Conservation (phyloP, 2,888 invertebrate species). For the Dicycla oo region DNA sequence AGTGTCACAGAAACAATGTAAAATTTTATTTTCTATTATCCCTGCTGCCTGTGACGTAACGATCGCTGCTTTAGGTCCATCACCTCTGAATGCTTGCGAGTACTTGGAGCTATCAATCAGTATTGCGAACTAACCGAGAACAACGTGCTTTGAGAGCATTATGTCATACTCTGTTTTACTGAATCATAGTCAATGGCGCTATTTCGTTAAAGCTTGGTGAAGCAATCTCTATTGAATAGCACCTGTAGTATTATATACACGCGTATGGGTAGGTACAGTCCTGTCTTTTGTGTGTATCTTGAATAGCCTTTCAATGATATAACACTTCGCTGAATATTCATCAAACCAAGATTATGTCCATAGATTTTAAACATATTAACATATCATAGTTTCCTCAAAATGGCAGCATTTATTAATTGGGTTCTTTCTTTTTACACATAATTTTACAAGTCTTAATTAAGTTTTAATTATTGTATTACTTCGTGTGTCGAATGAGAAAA, state of each 20-base stretch:
- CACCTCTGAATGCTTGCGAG: conserved; percentile 63
- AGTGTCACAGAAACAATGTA: conserved; percentile 75
- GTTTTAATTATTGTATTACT: conserved; percentile 74
- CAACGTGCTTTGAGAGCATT: conserved; percentile 61
- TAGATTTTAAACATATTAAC: not conserved
- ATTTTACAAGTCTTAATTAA: conserved; percentile 68
- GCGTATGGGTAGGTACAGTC: too few species aligned
- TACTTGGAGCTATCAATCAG: conserved; percentile 73
- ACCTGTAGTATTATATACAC: conserved; percentile 19
- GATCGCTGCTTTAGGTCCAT: conserved; percentile 73
- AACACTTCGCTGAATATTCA: conserved; percentile 32
- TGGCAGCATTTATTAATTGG: conserved; percentile 10
- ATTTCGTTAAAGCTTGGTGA: conserved; percentile 22
- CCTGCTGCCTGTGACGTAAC: conserved; percentile 64
- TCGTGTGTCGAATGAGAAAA: conserved; percentile 69
- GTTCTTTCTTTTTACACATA: conserved; percentile 36
- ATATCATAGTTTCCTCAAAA: not conserved
- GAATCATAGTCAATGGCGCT: conserved; percentile 19
- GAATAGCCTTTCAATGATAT: conserved; percentile 30
- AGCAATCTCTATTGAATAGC: conserved; percentile 38
- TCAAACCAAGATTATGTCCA: conserved; percentile 2
- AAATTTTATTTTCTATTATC: conserved; percentile 78
- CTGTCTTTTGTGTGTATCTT: conserved; percentile 26
- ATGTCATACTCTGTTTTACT: conserved; percentile 60
- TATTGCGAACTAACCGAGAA: conserved; percentile 65